A percentile compares a stretch with the other conserved stretches of the same genome.
phyloP scores from a whole-genome alignment of 2,888 invertebrate species.

The Stegana nigrithorax region DNA sequence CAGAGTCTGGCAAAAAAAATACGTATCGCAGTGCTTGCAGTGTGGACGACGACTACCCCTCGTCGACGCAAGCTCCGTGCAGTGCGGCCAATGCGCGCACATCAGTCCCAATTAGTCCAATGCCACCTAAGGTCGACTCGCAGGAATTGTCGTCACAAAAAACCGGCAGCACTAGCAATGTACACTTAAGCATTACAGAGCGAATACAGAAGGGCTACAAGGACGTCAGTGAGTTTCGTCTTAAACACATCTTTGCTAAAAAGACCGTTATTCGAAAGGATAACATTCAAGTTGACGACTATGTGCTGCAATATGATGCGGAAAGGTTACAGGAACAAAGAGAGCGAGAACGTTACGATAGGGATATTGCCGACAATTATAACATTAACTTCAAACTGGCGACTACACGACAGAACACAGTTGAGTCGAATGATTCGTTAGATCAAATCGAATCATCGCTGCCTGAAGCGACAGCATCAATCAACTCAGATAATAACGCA shows the following conservation, averaged over 20 bases:
- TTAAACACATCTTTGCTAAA: slow-evolving; percentile 62
- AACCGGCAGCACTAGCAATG: slow-evolving; percentile 14
- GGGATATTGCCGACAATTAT: slow-evolving; percentile 55
- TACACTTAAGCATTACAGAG: slow-evolving; percentile 49
- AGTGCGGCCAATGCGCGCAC: slow-evolving; percentile 14
- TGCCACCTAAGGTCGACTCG: slow-evolving; percentile 27
- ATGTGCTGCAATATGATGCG: slow-evolving; percentile 57
- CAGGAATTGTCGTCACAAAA: not conserved
- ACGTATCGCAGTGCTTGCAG: slow-evolving; percentile 58
- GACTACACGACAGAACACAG: slow-evolving; percentile 40
- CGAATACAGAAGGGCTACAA: slow-evolving; percentile 62
- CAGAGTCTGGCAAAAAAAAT: slow-evolving; percentile 12
- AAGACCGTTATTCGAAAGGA: slow-evolving; percentile 61
- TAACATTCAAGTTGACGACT: slow-evolving; percentile 60
- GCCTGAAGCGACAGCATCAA: too few relatives aligned
- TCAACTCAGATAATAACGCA: not conserved
- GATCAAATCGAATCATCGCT: too few relatives aligned
- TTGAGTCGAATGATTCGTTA: slow-evolving; percentile 39
- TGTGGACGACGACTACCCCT: slow-evolving; percentile 59
- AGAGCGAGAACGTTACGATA: slow-evolving; percentile 49
- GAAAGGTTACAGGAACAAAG: slow-evolving; percentile 48
- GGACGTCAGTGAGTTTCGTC: slow-evolving; percentile 61
- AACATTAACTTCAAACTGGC: slow-evolving; percentile 54
- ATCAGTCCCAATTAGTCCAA: slow-evolving; percentile 50
- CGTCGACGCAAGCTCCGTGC: slow-evolving; percentile 32